Evolutionary conservation across 2,888 invertebrate genomes (phyloP).

Genomic region (Andrena trimmerana): DNA sequence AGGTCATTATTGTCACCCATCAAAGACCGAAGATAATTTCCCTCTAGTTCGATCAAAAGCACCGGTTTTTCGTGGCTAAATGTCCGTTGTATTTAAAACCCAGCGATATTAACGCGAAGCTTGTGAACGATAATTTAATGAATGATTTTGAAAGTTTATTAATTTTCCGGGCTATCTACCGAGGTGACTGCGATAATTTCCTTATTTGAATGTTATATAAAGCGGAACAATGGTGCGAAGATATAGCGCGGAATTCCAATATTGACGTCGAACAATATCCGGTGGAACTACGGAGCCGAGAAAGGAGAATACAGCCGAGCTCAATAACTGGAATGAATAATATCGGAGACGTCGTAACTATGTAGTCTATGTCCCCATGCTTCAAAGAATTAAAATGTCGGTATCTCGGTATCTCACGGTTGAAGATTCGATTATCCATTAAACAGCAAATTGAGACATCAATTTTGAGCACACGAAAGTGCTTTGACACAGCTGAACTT

Average conservation of each 20-base stretch:
- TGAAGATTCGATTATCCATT: neutral
- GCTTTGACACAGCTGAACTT: neutral
- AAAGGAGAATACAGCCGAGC: constrained; percentile 60
- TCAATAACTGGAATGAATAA: constrained; percentile 72
- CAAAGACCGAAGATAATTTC: neutral
- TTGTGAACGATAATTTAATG: neutral
- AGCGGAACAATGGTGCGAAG: constrained; percentile 51
- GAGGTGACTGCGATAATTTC: constrained; percentile 62
- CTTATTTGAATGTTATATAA: constrained; percentile 69
- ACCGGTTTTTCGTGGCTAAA: neutral
- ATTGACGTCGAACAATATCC: constrained; percentile 73
- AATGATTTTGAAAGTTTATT: constrained; percentile 14
- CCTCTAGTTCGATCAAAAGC: neutral
- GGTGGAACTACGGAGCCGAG: constrained; percentile 53
- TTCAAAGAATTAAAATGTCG: constrained; percentile 42
- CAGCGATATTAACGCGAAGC: neutral
- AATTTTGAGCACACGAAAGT: neutral
- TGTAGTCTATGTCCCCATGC: constrained; percentile 47
- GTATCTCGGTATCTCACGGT: constrained; percentile 41
- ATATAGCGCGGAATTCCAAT: constrained; percentile 71
- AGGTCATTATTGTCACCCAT: constrained; percentile 16
- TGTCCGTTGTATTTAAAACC: neutral
- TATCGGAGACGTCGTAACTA: constrained; percentile 65
- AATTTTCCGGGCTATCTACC: neutral
- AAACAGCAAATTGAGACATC: neutral